Conservation (phyloP, 2,113 vertebrate genomes). For the Brienomyrus brachyistius region DNA sequence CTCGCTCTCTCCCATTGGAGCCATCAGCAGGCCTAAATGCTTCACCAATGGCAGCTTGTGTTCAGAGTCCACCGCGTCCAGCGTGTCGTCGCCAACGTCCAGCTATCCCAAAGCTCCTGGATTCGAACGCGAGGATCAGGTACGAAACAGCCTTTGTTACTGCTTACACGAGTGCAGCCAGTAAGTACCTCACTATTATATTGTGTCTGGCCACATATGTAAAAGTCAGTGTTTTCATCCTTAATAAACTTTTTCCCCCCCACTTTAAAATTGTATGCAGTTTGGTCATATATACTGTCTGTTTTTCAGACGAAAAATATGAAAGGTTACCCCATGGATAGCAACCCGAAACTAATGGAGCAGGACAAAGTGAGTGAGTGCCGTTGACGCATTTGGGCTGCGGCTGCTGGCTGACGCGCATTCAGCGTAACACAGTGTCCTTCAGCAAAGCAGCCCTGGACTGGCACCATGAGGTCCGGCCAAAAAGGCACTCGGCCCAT, state of each 20-base stretch:
- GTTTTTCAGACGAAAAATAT: slow-evolving; percentile 68
- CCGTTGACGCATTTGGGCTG: background rate
- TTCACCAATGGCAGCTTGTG: slow-evolving; percentile 72
- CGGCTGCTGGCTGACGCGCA: background rate
- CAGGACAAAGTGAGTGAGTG: slow-evolving; percentile 56
- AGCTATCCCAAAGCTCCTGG: slow-evolving; percentile 77
- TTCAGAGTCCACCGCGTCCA: slow-evolving; percentile 69
- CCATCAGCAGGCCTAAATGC: slow-evolving; percentile 67
- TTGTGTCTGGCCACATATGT: background rate
- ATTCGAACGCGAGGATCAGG: slow-evolving; percentile 80
- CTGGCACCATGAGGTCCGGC: background rate
- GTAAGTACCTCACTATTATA: background rate
- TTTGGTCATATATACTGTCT: slow-evolving; percentile 17
- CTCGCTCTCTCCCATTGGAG: slow-evolving; percentile 73
- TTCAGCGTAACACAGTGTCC: background rate
- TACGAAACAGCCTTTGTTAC: slow-evolving; percentile 51
- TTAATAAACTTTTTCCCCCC: background rate
- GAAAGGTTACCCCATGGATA: slow-evolving; percentile 56
- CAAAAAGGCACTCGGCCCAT: background rate
- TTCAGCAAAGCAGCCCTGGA: background rate
- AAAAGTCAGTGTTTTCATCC: background rate
- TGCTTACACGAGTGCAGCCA: background rate
- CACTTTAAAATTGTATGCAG: background rate
- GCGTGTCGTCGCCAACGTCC: slow-evolving; percentile 68
- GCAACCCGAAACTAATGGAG: slow-evolving; percentile 64